phyloP scores from a whole-genome alignment of 1,140 invertebrate species.

The Parasteatoda tepidariorum region DNA sequence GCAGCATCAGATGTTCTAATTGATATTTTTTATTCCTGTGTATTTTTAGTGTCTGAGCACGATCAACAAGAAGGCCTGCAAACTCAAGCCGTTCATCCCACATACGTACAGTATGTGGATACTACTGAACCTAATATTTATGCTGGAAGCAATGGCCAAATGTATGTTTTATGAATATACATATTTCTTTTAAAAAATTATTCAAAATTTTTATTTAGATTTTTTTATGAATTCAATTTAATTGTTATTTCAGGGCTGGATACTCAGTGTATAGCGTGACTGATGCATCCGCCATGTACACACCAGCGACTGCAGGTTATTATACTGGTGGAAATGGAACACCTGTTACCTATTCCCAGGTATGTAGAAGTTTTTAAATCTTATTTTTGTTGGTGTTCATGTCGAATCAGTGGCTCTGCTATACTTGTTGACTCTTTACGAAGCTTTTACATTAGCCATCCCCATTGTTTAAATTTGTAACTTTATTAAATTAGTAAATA shows the following conservation, averaged over 20 bases:
- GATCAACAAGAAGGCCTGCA: slow-evolving; percentile 67
- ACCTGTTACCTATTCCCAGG: slow-evolving; percentile 72
- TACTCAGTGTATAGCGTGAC: slow-evolving; percentile 88
- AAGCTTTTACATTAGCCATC: too few relatives aligned
- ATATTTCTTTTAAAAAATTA: not conserved
- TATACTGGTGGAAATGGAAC: slow-evolving; percentile 72
- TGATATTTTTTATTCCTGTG: too few relatives aligned
- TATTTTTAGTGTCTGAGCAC: slow-evolving; percentile 64
- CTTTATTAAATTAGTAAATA: too few relatives aligned
- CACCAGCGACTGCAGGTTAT: slow-evolving; percentile 73
- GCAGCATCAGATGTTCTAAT: too few relatives aligned
- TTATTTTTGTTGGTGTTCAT: not conserved
- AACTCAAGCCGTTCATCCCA: slow-evolving; percentile 68
- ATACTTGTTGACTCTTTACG: too few relatives aligned
- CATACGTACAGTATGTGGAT: slow-evolving; percentile 80
- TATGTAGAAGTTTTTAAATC: slow-evolving; percentile 53
- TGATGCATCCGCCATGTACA: slow-evolving; percentile 77
- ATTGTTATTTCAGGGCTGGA: slow-evolving; percentile 73
- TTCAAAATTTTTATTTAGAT: not conserved
- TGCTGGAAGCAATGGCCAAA: slow-evolving; percentile 77
- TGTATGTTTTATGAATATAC: slow-evolving; percentile 70
- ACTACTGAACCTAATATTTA: slow-evolving; percentile 76
- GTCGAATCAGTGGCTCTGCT: too few relatives aligned
- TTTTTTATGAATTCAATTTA: not conserved
- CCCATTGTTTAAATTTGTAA: too few relatives aligned